A percentile compares a stretch with the other conserved stretches of the same genome.
These are phyloP conservation scores for Todiramphus saurophagus DNA, from an alignment of 2,113 vertebrate genomes.

Conservation along the genomic window DNA sequence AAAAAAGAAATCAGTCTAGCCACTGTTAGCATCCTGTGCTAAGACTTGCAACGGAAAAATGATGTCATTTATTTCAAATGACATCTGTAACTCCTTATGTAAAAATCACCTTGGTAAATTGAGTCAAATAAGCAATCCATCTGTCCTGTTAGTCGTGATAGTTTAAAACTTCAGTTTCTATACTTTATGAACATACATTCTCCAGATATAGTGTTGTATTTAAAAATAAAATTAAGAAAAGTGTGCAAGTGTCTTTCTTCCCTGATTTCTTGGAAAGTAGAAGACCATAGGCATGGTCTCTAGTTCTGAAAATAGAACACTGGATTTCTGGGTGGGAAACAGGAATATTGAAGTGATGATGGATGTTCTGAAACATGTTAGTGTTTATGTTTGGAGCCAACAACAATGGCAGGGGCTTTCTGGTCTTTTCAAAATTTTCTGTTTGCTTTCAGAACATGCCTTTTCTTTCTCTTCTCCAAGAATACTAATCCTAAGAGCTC, in stretches of 20 bases:
- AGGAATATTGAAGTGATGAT: background rate
- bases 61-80: background rate
- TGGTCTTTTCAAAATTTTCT: background rate
- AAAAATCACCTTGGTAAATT: background rate
- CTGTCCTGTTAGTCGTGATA: background rate
- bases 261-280: background rate
- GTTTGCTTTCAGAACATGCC: background rate
- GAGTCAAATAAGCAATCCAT: background rate
- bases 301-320: background rate
- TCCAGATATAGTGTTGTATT: background rate
- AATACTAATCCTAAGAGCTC: background rate
- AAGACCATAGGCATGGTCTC: rapidly evolving
- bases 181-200: background rate
- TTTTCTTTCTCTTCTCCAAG: background rate
- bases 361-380: background rate
- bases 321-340: background rate
- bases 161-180: background rate
- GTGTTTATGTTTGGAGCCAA: background rate
- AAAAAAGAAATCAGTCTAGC: background rate
- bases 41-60: background rate
- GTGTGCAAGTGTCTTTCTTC: background rate
- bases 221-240: background rate
- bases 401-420: background rate
- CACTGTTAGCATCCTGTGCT: background rate
- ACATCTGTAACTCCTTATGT: background rate